phyloP scores from a whole-genome alignment of 2,888 invertebrate genomes.

The Lasioglossum figueresi region DNA sequence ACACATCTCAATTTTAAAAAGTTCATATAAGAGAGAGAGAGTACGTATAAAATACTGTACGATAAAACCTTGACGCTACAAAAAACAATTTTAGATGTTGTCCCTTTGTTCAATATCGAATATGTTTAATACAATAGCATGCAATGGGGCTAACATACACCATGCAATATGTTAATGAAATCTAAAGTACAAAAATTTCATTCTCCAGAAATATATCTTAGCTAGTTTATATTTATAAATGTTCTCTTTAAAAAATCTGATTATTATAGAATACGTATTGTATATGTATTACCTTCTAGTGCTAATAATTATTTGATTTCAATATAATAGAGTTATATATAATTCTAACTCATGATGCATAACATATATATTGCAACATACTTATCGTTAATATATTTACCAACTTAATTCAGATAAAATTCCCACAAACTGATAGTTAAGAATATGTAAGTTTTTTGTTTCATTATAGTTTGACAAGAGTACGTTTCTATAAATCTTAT shows the following conservation, averaged over 20 bases:
- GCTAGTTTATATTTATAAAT: neutral
- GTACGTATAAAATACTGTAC: neutral
- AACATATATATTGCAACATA: conserved; percentile 26
- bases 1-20: conserved; percentile 40
- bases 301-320: conserved; percentile 18
- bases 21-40: conserved; percentile 32
- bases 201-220: conserved; percentile 14
- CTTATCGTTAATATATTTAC: conserved; percentile 35
- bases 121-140: conserved; percentile 21
- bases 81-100: conserved; percentile 22
- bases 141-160: conserved; percentile 24
- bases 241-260: conserved; percentile 19
- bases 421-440: conserved; percentile 42
- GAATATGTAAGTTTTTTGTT: conserved; percentile 36
- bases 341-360: conserved; percentile 15
- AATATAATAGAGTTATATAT: conserved; percentile 8
- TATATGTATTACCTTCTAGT: conserved; percentile 16
- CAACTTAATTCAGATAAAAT: conserved; percentile 36
- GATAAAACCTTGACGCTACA: conserved; percentile 3
- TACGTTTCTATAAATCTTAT: conserved; percentile 17
- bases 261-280: conserved; percentile 16
- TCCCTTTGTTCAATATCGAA: neutral
- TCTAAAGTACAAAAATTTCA: conserved; percentile 10
- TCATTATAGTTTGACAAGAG: conserved; percentile 25
- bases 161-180: conserved; percentile 20